Conservation (phyloP, 2,797 vertebrate genomes). For the Sebastes itinus region DNA sequence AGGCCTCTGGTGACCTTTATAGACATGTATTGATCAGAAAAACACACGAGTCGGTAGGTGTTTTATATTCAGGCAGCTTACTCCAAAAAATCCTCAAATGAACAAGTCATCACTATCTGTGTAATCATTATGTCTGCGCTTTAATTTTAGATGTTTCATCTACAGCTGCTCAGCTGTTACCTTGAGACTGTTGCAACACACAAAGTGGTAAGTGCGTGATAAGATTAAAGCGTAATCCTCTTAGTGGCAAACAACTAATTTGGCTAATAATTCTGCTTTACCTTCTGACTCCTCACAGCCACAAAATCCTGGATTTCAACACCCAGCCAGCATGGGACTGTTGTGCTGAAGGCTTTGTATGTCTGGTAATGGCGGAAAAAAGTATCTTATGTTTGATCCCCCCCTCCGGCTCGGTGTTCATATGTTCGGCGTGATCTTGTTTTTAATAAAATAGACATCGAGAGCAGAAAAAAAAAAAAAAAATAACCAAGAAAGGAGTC, state of each 20-base stretch:
- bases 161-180: conserved; percentile 48
- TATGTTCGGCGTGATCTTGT: conserved; percentile 44
- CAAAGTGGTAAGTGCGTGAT: conserved; percentile 66
- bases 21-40: conserved; percentile 42
- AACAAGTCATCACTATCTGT: conserved; percentile 15
- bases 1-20: conserved; percentile 66
- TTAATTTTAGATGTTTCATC: conserved; percentile 33
- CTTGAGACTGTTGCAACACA: conserved; percentile 39
- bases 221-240: conserved; percentile 78
- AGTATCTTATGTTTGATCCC: conserved; percentile 63
- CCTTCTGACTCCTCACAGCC: conserved; percentile 71
- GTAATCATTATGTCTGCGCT: conserved; percentile 10
- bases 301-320: conserved; percentile 76
- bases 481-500: conserved; percentile 13
- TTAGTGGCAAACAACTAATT: conserved; percentile 83
- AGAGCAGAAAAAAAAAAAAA: neutral
- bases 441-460: conserved; percentile 49
- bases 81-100: neutral
- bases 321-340: conserved; percentile 57
- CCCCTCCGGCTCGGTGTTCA: conserved; percentile 29
- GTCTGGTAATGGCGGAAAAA: conserved; percentile 59
- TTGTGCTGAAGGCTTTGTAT: conserved; percentile 65
- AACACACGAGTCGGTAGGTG: conserved; percentile 11
- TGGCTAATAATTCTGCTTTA: conserved; percentile 79
- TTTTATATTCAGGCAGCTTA: conserved; percentile 18